Evolutionary conservation across 1,140 invertebrate genomes (phyloP), one percentile per base, ranked within the genome.

Genomic region (Macrocentrus cingulum): DNA sequence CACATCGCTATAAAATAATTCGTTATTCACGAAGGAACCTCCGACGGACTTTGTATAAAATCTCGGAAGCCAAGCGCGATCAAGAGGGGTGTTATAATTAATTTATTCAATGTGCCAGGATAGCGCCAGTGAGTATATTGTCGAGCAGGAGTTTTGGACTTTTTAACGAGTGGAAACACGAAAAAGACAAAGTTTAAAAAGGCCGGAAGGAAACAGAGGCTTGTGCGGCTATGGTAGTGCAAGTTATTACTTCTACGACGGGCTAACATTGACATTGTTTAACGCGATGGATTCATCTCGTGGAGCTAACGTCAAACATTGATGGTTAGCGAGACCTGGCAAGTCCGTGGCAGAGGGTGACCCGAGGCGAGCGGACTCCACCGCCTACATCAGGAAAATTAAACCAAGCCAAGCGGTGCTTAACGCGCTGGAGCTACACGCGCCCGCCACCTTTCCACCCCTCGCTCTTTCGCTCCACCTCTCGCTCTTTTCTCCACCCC

Each of bases 361-460:
- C 70, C 69, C 63, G 67, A 66, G 67, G 71, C 61, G 60, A 62
- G 45, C 46, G 52, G 67, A 68, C 66, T 65, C 67, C 64, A 69
- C 53, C 74, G 75, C 74, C 75, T 79, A 79, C 77, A 78, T 78
- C 77, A 77, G 72, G 77, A 79, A 79, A 79, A 79, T 79, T 79
- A 77, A 79, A 79, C 68, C 77, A 78, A 79, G 73, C 75, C 75
- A 76, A 78, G 76, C 77, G 74, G 68, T 78, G 76, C 69, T 77
- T 78, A 79, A 79, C 76, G 70, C 75, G 77, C 68, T 76, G 72
- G 70, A 72, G 75, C 76, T 74, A 78, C 72, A 74, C 65, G 69
- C 72, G 60, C 45, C 61, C 59, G 67, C 68, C 67, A 71, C 49
- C 49, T 36, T 57, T 61, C 66, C 68, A 42, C 50, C 37, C n/a